phyloP scores from a whole-genome alignment of 2,797 vertebrate species.

The Sebastes elongatus region DNA sequence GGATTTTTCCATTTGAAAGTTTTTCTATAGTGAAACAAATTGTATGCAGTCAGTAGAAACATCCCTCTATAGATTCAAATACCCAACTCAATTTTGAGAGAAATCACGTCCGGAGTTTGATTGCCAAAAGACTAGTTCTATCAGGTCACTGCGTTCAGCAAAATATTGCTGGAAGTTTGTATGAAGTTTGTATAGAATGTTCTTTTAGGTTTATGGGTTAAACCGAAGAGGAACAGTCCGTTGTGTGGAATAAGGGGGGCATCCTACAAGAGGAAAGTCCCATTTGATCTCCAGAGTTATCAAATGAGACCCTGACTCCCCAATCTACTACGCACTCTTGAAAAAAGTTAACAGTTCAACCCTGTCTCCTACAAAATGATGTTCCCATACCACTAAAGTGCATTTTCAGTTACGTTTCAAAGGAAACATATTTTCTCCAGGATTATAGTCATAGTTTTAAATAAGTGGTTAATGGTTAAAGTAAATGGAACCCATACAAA shows the following conservation, averaged over 20 bases:
- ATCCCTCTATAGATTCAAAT: not conserved
- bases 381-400: too few relatives aligned
- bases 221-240: not conserved
- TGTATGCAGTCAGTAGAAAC: not conserved
- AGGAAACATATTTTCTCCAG: too few relatives aligned
- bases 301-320: not conserved
- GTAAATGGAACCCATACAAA: too few relatives aligned
- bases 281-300: not conserved
- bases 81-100: not conserved
- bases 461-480: too few relatives aligned
- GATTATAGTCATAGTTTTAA: too few relatives aligned
- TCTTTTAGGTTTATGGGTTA: not conserved
- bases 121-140: not conserved
- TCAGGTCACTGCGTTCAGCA: not conserved
- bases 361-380: too few relatives aligned
- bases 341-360: not conserved
- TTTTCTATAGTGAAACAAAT: not conserved
- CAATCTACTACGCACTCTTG: not conserved
- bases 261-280: not conserved
- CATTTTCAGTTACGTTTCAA: too few relatives aligned
- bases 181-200: not conserved
- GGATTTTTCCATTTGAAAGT: not conserved
- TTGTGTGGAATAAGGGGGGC: not conserved
- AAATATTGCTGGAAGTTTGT: not conserved
- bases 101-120: not conserved